phyloP scores from a whole-genome alignment of 2,113 vertebrate species.

The Papio anubis region DNA sequence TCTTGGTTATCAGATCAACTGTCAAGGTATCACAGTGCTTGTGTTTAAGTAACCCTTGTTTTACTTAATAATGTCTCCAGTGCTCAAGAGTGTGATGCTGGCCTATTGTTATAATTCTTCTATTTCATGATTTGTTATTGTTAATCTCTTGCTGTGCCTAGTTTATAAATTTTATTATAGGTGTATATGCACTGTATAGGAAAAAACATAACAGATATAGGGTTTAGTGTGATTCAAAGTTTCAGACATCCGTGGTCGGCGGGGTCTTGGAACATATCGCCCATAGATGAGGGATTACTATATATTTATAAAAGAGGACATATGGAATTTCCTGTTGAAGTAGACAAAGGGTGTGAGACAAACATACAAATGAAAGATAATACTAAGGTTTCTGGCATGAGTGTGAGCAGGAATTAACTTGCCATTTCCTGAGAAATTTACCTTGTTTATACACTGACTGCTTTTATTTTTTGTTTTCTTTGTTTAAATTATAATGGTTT shows the following conservation, averaged over 20 bases:
- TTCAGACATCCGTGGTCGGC: background rate
- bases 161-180: background rate
- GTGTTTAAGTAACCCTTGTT: background rate
- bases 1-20: background rate
- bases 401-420: background rate
- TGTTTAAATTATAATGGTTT: background rate
- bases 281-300: background rate
- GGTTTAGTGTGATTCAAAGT: background rate
- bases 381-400: background rate
- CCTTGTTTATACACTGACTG: background rate
- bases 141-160: background rate
- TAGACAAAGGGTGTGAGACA: background rate
- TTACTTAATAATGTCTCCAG: background rate
- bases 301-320: background rate
- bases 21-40: background rate
- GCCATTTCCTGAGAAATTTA: background rate
- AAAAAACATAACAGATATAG: background rate
- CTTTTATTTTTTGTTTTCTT: conserved; percentile 23
- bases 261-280: background rate
- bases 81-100: background rate
- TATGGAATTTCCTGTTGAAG: background rate
- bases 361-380: background rate
- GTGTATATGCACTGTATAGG: background rate
- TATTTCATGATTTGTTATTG: background rate
- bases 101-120: background rate